Evolutionary conservation across 1,140 invertebrate species (phyloP).

Genomic region (Drosophila carrolli): DNA sequence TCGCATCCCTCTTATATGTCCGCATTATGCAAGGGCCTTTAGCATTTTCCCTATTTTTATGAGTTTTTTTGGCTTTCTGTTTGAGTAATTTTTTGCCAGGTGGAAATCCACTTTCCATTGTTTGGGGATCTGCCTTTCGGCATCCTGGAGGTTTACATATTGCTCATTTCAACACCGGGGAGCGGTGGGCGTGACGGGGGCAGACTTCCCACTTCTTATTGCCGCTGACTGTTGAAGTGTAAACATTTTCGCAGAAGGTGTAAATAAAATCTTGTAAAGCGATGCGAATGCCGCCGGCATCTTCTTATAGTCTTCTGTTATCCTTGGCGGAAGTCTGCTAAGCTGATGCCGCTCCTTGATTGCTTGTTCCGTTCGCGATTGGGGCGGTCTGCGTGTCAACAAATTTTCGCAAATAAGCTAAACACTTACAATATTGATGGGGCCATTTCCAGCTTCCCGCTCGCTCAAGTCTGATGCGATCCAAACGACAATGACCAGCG

Average conservation of each 20-base stretch:
- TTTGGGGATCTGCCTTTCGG: constrained; percentile 67
- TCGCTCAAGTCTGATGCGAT: background rate
- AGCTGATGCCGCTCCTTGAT: constrained; percentile 55
- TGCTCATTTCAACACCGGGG: constrained; percentile 64
- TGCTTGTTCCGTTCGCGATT: constrained; percentile 60
- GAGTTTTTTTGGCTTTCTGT: constrained; percentile 61
- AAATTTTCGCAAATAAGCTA: constrained; percentile 60
- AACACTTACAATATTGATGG: constrained; percentile 18
- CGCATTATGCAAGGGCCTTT: constrained; percentile 64
- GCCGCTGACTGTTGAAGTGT: constrained; percentile 73
- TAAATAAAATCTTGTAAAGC: constrained; percentile 79
- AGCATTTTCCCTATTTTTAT: constrained; percentile 66
- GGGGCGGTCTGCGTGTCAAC: constrained; percentile 51
- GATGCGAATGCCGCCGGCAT: constrained; percentile 39
- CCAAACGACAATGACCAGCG: constrained; percentile 39
- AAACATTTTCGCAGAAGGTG: constrained; percentile 81
- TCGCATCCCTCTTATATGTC: constrained; percentile 12
- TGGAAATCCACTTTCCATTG: constrained; percentile 83
- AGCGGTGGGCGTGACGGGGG: constrained; percentile 8
- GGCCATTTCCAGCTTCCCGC: background rate
- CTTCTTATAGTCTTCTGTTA: constrained; percentile 3
- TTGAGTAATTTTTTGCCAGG: constrained; percentile 65
- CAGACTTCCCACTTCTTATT: constrained; percentile 33
- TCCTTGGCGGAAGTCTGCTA: constrained; percentile 56
- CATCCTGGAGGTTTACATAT: constrained; percentile 73